Conservation (phyloP, 1,140 invertebrate genomes). For the Paracyclopina nana region DNA sequence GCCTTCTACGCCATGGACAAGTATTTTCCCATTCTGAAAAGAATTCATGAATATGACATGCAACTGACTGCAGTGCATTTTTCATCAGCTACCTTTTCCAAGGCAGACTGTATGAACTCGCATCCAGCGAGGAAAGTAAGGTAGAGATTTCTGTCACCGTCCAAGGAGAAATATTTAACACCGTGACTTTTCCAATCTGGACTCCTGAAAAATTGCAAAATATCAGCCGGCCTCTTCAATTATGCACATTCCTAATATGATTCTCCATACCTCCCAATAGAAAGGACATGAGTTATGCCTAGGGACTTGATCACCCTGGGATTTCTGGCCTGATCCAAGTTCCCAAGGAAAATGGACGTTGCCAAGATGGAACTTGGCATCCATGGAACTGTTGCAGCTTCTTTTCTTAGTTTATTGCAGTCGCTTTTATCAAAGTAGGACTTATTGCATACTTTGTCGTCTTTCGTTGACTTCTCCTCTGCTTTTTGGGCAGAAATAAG, state of each 20-base stretch:
- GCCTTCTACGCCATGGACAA: conserved; percentile 9
- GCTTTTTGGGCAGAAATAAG: background rate
- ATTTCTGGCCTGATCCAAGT: background rate
- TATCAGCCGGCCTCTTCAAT: too few relatives aligned
- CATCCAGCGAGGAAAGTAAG: background rate
- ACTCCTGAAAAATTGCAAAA: background rate
- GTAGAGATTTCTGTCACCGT: background rate
- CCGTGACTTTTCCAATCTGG: background rate
- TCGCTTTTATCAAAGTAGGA: too few relatives aligned
- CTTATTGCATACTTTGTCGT: too few relatives aligned
- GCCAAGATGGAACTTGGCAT: background rate
- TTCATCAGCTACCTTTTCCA: too few relatives aligned
- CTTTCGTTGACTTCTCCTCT: background rate
- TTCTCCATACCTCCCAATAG: background rate
- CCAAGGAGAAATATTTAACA: background rate
- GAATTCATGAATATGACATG: background rate
- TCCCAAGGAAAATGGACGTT: background rate
- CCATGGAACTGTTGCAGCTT: too few relatives aligned
- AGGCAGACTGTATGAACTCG: background rate
- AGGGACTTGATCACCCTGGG: background rate
- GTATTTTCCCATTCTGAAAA: background rate
- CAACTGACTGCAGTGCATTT: too few relatives aligned
- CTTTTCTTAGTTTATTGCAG: too few relatives aligned
- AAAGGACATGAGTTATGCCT: background rate
- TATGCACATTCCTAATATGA: too few relatives aligned